These are phyloP conservation scores for Numenius arquata DNA, from an alignment of 2,113 vertebrate genomes.

Conservation along the genomic window DNA sequence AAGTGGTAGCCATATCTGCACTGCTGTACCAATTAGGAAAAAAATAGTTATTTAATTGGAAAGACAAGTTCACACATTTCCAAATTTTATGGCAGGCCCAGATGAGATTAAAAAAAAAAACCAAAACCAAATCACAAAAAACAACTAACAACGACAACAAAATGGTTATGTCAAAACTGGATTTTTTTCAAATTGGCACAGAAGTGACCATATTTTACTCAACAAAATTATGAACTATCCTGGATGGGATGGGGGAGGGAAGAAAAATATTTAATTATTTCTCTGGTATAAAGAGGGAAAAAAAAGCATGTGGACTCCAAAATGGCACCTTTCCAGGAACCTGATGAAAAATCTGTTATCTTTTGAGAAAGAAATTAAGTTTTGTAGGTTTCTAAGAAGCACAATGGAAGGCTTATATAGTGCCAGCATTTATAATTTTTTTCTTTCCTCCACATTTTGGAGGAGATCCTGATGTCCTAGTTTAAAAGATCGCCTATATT, in stretches of 20 bases:
- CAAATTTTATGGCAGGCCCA: conserved; percentile 47
- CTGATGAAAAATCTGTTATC: conserved; percentile 61
- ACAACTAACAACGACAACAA: neutral
- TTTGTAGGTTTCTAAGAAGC: neutral
- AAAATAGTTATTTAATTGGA: conserved; percentile 30
- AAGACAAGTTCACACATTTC: conserved; percentile 50
- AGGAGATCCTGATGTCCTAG: neutral
- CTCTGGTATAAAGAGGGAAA: neutral
- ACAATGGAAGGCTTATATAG: neutral
- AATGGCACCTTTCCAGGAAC: conserved; percentile 60
- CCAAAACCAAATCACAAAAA: neutral
- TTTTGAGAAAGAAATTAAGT: conserved; percentile 24
- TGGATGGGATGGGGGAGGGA: neutral
- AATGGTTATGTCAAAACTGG: neutral
- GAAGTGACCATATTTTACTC: neutral
- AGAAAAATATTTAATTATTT: conserved; percentile 40
- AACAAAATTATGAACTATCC: neutral
- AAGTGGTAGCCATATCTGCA: conserved; percentile 9
- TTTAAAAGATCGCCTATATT: neutral
- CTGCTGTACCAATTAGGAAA: conserved; percentile 5
- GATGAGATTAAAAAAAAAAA: neutral
- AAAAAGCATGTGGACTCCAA: conserved; percentile 3
- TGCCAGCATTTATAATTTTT: neutral
- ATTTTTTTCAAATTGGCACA: conserved; percentile 13
- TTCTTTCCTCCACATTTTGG: neutral